Conservation (phyloP, 2,113 vertebrate genomes). For the Larimichthys polyactis region DNA sequence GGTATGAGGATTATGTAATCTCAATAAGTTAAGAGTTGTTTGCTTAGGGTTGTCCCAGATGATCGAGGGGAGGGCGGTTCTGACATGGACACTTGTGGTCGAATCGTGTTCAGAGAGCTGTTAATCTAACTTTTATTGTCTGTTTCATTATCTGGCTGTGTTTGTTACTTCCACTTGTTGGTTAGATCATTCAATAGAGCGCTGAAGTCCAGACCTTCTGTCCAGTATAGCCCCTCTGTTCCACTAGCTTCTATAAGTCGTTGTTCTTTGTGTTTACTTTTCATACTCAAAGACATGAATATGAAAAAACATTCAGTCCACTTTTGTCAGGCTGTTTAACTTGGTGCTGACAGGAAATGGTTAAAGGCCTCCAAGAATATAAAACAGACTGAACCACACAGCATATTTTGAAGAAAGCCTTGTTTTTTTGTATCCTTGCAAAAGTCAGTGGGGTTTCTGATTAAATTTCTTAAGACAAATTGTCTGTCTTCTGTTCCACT, state of each 20-base stretch:
- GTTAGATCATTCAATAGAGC: background rate
- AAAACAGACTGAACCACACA: background rate
- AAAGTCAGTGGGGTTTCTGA: too few relatives aligned
- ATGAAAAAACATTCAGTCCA: background rate
- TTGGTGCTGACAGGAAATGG: background rate
- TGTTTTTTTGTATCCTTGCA: background rate
- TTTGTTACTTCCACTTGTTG: background rate
- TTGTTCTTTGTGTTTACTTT: background rate
- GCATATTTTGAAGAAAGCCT: background rate
- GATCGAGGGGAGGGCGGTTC: background rate
- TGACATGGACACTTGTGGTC: background rate
- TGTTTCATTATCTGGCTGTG: background rate
- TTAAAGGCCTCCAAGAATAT: too few relatives aligned
- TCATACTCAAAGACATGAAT: background rate
- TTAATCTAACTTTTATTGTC: background rate
- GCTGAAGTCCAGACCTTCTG: background rate
- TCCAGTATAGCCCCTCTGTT: background rate
- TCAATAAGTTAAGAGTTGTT: constrained; percentile 12
- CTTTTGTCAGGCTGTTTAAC: background rate
- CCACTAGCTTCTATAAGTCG: background rate
- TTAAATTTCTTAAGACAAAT: too few relatives aligned
- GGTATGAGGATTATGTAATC: constrained; percentile 20
- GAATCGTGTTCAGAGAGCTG: background rate
- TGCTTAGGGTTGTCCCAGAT: background rate
- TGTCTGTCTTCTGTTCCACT: background rate